Evolutionary conservation across 1,140 invertebrate genomes (phyloP).

Genomic region (Charaxes varanes): DNA sequence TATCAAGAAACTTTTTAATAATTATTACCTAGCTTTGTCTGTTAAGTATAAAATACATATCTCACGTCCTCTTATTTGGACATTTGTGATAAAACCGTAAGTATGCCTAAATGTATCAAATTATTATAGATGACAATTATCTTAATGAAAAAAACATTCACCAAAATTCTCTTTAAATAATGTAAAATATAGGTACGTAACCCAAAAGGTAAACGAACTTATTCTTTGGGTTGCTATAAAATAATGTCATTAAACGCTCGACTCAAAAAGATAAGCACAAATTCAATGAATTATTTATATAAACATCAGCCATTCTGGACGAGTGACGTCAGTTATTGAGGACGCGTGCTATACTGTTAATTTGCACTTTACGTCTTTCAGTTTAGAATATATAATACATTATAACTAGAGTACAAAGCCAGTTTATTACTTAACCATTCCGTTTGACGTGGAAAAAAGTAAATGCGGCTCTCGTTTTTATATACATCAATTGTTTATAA

Average conservation of each 20-base stretch:
- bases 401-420: constrained; percentile 31
- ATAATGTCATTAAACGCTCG: not conserved
- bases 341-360: constrained; percentile 5
- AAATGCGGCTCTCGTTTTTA: constrained; percentile 39
- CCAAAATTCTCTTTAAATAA: too few relatives aligned
- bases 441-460: constrained; percentile 38
- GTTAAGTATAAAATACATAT: too few relatives aligned
- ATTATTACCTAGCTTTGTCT: too few relatives aligned
- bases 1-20: too few relatives aligned
- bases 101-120: too few relatives aligned
- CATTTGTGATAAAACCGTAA: too few relatives aligned
- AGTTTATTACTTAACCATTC: constrained; percentile 42
- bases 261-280: constrained; percentile 37
- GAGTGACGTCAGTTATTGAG: constrained; percentile 31
- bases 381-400: constrained; percentile 28
- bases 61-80: too few relatives aligned
- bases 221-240: constrained; percentile 2
- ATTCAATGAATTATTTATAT: constrained; percentile 40
- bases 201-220: constrained; percentile 3
- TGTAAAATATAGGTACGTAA: too few relatives aligned
- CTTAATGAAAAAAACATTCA: too few relatives aligned
- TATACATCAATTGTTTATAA: constrained; percentile 25
- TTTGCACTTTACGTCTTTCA: constrained; percentile 17
- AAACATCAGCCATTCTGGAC: constrained; percentile 43
- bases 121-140: too few relatives aligned